Base-by-base conservation (phyloP, 1,140 invertebrate species). In the Caenorhabditis tropicalis region DNA sequence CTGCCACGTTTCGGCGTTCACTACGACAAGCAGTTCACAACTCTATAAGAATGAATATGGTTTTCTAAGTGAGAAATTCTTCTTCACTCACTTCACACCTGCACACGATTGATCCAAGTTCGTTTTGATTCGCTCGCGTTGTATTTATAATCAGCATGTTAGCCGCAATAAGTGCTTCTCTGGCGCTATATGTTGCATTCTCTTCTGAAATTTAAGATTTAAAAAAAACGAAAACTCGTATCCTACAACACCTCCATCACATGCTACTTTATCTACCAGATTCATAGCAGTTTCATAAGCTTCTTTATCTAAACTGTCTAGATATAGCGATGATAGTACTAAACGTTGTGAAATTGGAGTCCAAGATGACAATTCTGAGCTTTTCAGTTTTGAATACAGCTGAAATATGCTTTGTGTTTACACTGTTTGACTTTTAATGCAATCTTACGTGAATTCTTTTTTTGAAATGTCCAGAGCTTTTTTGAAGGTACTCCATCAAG, bases 371-470 rank as follows among this genome's bases (percentile, higher is more conserved):
- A 74, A 43, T 21, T 74, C 65, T 6, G 33, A 29, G 12, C 36
- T 46, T 74, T 74, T 74, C 36, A 74, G 15, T 10, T 74, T 74
- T n/a, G 65, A 74, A n/a, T 74, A 31, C 4, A 74, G 36, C 65
- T 74, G 29, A 43, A 74, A 74, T 46, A 24, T 36, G 43, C 33
- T 19, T 74, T 12, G n/a, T 24, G 9, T 1, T 0, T 46, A 0
- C 43, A 10, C 16, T 36, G 5, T 16, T 65, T 4, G 0, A 9
- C 43, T n/a, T 46, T 0, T 7, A 3, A 3, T 0, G 12, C 9
- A 9, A 19, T 27, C n/a, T 43, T 46, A 74, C 65, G 10, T 33
- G 36, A 16, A 74, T 74, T 43, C 65, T 5, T 46, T 74, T 74
- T 24, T 74, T 33, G 16, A 74, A 74, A 2, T 43, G 19, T 27